phyloP scores from a whole-genome alignment of 2,797 vertebrate genomes.

The Cyclura pinguis region DNA sequence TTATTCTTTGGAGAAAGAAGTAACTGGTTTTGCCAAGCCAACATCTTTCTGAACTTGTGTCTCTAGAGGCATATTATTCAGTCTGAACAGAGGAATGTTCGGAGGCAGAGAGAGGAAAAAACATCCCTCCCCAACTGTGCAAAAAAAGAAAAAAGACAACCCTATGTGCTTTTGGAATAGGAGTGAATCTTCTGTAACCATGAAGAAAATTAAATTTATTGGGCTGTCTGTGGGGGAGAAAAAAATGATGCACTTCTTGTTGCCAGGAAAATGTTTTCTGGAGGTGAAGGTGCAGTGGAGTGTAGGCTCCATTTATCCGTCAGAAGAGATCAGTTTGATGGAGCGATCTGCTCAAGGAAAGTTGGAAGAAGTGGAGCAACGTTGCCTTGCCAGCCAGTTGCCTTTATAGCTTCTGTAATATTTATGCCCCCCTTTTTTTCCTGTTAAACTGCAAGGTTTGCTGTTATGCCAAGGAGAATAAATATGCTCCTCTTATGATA shows the following conservation, averaged over 20 bases:
- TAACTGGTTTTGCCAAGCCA: neutral
- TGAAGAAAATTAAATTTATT: neutral
- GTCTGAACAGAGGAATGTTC: neutral
- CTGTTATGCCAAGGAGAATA: slow-evolving; percentile 23
- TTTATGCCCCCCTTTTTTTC: slow-evolving; percentile 34
- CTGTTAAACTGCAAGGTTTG: neutral
- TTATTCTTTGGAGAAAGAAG: neutral
- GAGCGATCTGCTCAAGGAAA: neutral
- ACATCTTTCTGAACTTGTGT: neutral
- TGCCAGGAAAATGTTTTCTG: slow-evolving; percentile 3
- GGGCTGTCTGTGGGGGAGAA: neutral
- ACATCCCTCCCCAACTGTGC: too few species aligned
- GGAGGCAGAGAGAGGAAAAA: neutral
- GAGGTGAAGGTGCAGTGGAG: neutral
- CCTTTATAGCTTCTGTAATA: slow-evolving; percentile 22
- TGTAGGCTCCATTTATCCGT: slow-evolving; percentile 12
- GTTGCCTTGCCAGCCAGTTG: slow-evolving; percentile 26
- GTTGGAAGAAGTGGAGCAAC: neutral
- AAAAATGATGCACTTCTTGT: neutral
- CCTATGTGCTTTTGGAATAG: neutral
- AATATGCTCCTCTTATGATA: neutral
- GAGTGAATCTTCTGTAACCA: neutral
- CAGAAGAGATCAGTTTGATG: slow-evolving; percentile 39
- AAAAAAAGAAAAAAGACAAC: neutral
- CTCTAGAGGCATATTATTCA: neutral